These are phyloP conservation scores for Sogatella furcifera DNA, from an alignment of 1,140 invertebrate species.

Conservation along the genomic window DNA sequence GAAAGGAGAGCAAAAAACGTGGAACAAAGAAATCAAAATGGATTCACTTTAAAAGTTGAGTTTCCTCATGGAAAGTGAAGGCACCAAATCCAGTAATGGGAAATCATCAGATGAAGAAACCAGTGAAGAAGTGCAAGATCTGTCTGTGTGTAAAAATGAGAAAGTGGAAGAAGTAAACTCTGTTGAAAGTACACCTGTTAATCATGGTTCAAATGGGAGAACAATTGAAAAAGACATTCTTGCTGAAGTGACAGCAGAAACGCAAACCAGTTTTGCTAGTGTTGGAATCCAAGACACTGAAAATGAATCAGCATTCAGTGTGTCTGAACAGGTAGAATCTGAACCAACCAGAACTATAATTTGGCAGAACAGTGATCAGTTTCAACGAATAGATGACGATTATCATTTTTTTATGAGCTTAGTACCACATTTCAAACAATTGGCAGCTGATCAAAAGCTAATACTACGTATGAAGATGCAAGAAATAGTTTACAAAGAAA, in stretches of 20 bases:
- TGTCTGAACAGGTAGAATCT: not conserved
- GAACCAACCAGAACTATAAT: not conserved
- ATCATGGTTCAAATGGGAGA: not conserved
- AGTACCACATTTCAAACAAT: not conserved
- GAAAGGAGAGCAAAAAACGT: not conserved
- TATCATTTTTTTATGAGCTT: constrained; percentile 9
- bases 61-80: not conserved
- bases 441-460: not conserved
- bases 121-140: not conserved
- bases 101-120: not conserved
- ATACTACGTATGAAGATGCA: constrained; percentile 5
- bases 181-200: not conserved
- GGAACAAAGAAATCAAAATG: not conserved
- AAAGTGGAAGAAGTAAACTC: not conserved
- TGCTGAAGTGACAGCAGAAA: no score
- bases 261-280: not conserved
- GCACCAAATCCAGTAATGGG: not conserved
- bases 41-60: not conserved
- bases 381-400: constrained; percentile 2
- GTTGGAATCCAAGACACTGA: not conserved
- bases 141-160: not conserved
- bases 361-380: not conserved
- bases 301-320: not conserved
- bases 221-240: not conserved
- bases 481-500: constrained; percentile 5